Evolutionary conservation across 2,113 vertebrate species (phyloP).

Genomic region (Varanus salvator): DNA sequence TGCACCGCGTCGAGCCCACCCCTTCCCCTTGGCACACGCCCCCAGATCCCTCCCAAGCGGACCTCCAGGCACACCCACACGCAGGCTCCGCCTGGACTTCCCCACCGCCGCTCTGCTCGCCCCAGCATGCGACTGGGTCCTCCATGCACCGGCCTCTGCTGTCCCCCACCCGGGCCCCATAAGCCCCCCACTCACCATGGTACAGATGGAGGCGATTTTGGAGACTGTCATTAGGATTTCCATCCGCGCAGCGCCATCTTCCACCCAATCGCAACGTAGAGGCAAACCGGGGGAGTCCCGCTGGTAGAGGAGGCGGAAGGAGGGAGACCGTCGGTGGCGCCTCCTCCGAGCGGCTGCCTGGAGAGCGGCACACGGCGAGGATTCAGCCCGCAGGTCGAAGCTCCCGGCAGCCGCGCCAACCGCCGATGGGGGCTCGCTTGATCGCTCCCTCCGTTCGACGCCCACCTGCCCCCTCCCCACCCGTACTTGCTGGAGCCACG

Average conservation of each 20-base stretch:
- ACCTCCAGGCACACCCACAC: not conserved
- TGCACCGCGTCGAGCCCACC: not conserved
- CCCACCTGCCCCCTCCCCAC: not conserved
- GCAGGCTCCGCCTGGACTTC: not conserved
- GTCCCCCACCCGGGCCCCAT: conserved; percentile 7
- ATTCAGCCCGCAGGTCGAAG: conserved; percentile 6
- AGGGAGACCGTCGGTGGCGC: not conserved
- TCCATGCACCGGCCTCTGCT: too few species aligned
- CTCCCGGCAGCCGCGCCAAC: not conserved
- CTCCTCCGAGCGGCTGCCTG: conserved; percentile 19
- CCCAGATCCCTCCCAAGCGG: not conserved
- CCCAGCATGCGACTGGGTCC: not conserved
- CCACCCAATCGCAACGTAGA: conserved; percentile 83
- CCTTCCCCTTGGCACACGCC: not conserved
- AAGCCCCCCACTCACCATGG: conserved; percentile 85
- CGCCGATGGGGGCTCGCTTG: not conserved
- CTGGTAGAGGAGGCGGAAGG: conserved; percentile 6
- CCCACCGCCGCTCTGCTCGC: not conserved
- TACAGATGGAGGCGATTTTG: conserved; percentile 98
- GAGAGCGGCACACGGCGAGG: not conserved
- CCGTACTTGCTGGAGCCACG: not conserved
- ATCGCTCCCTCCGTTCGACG: not conserved
- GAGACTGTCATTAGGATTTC: conserved; percentile 99
- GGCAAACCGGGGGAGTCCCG: conserved; percentile 54
- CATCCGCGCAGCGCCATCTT: conserved; percentile 97